Evolutionary conservation across 2,113 vertebrate species (phyloP).

Genomic region (Halichoerus grypus): DNA sequence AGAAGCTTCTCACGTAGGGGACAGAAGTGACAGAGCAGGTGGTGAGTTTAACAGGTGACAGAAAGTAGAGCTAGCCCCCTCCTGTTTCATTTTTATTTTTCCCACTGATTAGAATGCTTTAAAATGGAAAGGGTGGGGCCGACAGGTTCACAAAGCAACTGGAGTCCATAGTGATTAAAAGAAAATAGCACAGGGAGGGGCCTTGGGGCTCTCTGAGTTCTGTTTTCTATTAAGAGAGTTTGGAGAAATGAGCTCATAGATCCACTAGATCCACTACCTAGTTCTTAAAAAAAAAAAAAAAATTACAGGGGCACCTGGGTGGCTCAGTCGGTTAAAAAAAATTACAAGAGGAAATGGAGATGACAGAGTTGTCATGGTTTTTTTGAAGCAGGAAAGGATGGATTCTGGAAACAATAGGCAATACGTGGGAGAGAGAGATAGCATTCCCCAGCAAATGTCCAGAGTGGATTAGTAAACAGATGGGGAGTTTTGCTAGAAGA

Average conservation of each 20-base stretch:
- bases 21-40: background rate
- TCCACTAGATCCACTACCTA: background rate
- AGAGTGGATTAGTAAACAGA: background rate
- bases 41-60: too few species aligned
- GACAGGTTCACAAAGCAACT: background rate
- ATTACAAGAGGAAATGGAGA: background rate
- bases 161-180: background rate
- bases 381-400: background rate
- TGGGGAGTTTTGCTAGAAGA: background rate
- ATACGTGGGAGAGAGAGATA: accelerated
- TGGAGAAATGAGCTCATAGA: background rate
- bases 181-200: background rate
- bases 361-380: background rate
- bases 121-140: background rate
- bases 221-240: background rate
- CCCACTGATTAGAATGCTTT: background rate
- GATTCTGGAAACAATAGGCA: background rate
- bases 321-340: background rate
- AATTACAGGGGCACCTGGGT: background rate
- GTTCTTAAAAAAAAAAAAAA: background rate
- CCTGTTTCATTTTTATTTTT: background rate
- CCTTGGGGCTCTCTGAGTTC: background rate
- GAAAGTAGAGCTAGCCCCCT: background rate
- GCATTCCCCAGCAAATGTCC: accelerated
- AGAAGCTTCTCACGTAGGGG: background rate